Conservation (phyloP, 2,797 vertebrate genomes). For the Gephyroberyx darwinii region DNA sequence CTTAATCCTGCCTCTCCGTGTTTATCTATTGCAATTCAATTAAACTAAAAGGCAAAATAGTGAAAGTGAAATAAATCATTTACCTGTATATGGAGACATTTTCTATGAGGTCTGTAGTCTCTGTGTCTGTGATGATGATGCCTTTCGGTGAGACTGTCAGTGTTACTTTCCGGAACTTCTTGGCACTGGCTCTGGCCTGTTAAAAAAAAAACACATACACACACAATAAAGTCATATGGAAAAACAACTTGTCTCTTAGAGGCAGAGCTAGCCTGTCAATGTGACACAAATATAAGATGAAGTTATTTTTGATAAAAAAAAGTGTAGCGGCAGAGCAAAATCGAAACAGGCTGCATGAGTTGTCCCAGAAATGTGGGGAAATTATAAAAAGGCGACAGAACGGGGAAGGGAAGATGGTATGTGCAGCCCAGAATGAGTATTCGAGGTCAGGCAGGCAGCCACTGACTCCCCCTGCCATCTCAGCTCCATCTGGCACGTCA, state of each 20-base stretch:
- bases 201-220: conserved; percentile 9
- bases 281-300: conserved; percentile 34
- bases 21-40: not conserved
- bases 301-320: conserved; percentile 21
- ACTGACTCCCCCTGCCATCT: conserved; percentile 50
- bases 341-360: conserved; percentile 18
- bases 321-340: conserved; percentile 24
- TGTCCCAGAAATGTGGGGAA: conserved; percentile 55
- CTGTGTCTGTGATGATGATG: conserved; percentile 88
- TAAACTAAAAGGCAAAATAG: not conserved
- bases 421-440: conserved; percentile 43
- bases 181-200: conserved; percentile 88
- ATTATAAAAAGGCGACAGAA: conserved; percentile 58
- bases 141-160: conserved; percentile 90
- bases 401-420: conserved; percentile 27
- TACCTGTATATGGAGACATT: conserved; percentile 94
- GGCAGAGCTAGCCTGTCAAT: not conserved
- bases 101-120: conserved; percentile 86
- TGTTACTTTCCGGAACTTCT: conserved; percentile 92
- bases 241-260: not conserved
- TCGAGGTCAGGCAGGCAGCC: conserved; percentile 62
- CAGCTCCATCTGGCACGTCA: conserved; percentile 70
- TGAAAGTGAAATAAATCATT: conserved; percentile 1
- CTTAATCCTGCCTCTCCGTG: not conserved
- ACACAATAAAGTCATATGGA: conserved; percentile 6